phyloP scores from a whole-genome alignment of 2,888 invertebrate genomes.

The Alloplasta piceator region DNA sequence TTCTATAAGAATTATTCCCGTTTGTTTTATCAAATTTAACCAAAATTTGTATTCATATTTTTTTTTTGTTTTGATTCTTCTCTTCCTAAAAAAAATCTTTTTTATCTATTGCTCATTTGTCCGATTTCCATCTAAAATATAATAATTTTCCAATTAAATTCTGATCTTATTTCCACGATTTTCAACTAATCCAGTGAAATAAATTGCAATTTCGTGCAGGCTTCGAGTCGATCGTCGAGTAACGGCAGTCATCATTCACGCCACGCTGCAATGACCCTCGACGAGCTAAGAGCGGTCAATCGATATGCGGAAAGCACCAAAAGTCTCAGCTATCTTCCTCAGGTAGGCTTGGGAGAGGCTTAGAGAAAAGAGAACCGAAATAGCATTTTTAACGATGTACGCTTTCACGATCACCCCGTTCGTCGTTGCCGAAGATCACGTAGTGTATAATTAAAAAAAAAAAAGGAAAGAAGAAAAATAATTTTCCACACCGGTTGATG shows the following conservation, averaged over 20 bases:
- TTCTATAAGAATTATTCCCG: too few species aligned
- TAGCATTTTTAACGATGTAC: slow-evolving; percentile 56
- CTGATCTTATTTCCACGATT: too few species aligned
- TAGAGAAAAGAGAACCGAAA: slow-evolving; percentile 58
- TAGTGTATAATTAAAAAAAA: slow-evolving; percentile 23
- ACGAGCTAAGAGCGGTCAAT: slow-evolving; percentile 93
- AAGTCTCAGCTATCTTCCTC: slow-evolving; percentile 95
- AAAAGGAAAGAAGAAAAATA: background rate
- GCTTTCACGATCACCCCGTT: slow-evolving; percentile 62
- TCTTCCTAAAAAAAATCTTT: too few species aligned
- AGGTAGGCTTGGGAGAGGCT: slow-evolving; percentile 87
- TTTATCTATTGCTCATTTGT: too few species aligned
- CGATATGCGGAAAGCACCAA: slow-evolving; percentile 96
- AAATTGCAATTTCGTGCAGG: slow-evolving; percentile 64
- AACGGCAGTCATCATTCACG: slow-evolving; percentile 88
- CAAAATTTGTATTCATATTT: too few species aligned
- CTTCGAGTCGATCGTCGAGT: slow-evolving; percentile 88
- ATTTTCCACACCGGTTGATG: slow-evolving; percentile 53
- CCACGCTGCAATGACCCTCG: slow-evolving; percentile 90
- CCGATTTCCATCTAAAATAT: too few species aligned
- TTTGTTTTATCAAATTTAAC: too few species aligned
- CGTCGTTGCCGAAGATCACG: slow-evolving; percentile 55
- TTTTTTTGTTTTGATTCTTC: too few species aligned
- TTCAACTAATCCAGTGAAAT: background rate
- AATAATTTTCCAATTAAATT: too few species aligned